A percentile compares a stretch with the other conserved stretches of the same genome.
phyloP scores from a whole-genome alignment of 1,140 invertebrate genomes.

The Atta colombica region DNA sequence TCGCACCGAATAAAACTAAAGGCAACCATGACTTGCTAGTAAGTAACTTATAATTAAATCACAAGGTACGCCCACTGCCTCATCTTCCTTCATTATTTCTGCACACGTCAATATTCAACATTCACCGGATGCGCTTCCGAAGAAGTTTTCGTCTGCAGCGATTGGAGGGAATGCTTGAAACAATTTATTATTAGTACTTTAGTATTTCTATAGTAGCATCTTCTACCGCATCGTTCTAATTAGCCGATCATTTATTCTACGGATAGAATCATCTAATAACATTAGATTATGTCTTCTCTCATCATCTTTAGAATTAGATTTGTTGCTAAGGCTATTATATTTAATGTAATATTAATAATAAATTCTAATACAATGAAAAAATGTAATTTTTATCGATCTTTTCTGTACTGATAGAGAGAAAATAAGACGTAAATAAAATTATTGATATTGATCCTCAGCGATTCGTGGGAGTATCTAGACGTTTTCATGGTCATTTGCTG shows the following conservation, averaged over 20 bases:
- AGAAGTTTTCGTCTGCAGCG: constrained; percentile 9
- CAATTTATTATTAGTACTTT: constrained; percentile 13
- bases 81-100: constrained; percentile 38
- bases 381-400: background rate
- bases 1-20: constrained; percentile 57
- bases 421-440: background rate
- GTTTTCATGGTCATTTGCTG: constrained; percentile 80
- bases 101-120: constrained; percentile 43
- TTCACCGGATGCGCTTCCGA: constrained; percentile 52
- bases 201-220: background rate
- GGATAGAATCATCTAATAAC: background rate
- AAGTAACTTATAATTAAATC: constrained; percentile 58
- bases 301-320: background rate
- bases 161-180: constrained; percentile 12
- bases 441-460: background rate
- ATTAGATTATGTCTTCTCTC: background rate
- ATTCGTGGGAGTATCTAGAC: constrained; percentile 76
- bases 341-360: constrained; percentile 12
- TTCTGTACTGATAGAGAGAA: background rate
- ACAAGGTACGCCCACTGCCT: constrained; percentile 19
- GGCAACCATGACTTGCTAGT: constrained; percentile 42
- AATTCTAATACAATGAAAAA: background rate
- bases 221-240: background rate
- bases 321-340: background rate
- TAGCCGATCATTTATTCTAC: background rate